phyloP scores from a whole-genome alignment of 2,113 vertebrate species.

The chimpanzee (Pan troglodytes) region NHGRI_mPanTro3-v2.1_pri NC_072401.2:7629501-7630000 shows the following conservation, averaged over 20 bases:
- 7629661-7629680: too few relatives aligned
- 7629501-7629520: neutral
- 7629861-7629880: accelerated
- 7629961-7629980: accelerated
- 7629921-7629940: accelerated
- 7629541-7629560: neutral
- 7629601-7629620: neutral
- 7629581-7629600: too few relatives aligned
- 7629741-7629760: neutral
- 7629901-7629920: neutral
- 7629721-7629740: neutral
- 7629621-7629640: neutral
- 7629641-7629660: neutral
- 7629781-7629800: neutral
- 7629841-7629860: neutral
- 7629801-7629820: accelerated
- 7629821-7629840: neutral
- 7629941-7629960: accelerated
- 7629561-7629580: neutral
- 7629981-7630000: accelerated
- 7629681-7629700: neutral
- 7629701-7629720: neutral
- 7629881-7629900: neutral
- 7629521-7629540: neutral
- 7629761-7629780: accelerated